Percentiles rank a stretch among this genome's conserved stretches.
Evolutionary conservation across 2,888 invertebrate genomes (phyloP).

Genomic region (Serrognathus titanus): DNA sequence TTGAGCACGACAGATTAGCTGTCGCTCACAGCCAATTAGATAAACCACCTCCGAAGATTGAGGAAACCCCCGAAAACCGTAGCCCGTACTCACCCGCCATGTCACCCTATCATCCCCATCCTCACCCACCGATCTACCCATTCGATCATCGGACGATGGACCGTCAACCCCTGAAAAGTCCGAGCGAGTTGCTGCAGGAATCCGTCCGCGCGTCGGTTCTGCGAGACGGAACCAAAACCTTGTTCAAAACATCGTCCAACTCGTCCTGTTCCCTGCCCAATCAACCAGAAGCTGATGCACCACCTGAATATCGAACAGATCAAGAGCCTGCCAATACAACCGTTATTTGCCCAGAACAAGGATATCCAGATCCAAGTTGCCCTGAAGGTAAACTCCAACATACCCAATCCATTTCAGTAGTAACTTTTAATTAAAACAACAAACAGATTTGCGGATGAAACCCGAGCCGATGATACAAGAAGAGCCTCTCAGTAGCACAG

Average conservation of each 20-base stretch:
- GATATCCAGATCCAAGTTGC: conserved; percentile 48
- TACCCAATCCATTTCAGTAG: conserved; percentile 10
- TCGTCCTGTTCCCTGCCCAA: conserved; percentile 49
- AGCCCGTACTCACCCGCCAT: conserved; percentile 49
- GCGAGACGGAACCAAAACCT: conserved; percentile 60
- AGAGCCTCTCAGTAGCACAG: conserved; percentile 45
- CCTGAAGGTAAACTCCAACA: conserved; percentile 52
- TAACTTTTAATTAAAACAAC: neutral
- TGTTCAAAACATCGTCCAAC: conserved; percentile 51
- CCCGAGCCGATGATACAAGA: conserved; percentile 53
- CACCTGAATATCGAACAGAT: conserved; percentile 54
- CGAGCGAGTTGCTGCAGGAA: conserved; percentile 60
- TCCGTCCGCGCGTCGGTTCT: conserved; percentile 63
- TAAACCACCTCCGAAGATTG: conserved; percentile 32
- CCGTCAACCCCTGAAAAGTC: conserved; percentile 57
- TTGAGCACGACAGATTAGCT: conserved; percentile 67
- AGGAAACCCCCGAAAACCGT: conserved; percentile 36
- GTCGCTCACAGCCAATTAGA: conserved; percentile 53
- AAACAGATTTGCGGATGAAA: conserved; percentile 73
- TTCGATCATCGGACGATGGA: conserved; percentile 43
- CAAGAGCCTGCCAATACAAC: conserved; percentile 50
- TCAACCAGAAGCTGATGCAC: conserved; percentile 56
- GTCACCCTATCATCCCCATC: conserved; percentile 45
- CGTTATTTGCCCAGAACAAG: conserved; percentile 51
- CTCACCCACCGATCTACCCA: conserved; percentile 46